phyloP scores from a whole-genome alignment of 2,113 vertebrate genomes.

The Albula goreensis region DNA sequence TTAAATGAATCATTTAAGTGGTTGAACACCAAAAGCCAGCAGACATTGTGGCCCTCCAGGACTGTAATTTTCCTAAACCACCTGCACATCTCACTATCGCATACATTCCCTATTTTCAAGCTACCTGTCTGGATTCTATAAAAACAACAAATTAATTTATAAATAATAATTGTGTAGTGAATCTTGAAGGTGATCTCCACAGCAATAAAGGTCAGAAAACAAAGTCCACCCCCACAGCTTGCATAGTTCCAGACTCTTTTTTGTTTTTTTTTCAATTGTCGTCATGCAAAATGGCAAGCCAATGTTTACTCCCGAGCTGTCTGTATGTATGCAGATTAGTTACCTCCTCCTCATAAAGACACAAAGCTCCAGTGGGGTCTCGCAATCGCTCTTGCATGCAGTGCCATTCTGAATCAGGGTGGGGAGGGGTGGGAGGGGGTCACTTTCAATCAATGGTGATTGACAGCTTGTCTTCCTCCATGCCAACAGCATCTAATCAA shows the following conservation, averaged over 20 bases:
- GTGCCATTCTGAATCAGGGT: neutral
- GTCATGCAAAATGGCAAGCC: neutral
- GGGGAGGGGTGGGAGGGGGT: neutral
- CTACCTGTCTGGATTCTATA: too few relatives aligned
- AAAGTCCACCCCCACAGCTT: neutral
- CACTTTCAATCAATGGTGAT: neutral
- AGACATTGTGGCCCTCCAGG: too few relatives aligned
- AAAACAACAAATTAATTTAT: too few relatives aligned
- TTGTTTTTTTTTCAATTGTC: neutral
- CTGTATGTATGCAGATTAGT: slow-evolving; percentile 1
- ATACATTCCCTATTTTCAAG: too few relatives aligned
- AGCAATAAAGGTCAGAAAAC: neutral
- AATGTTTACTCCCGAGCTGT: neutral
- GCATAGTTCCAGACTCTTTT: neutral
- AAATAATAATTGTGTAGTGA: neutral
- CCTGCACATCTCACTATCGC: neutral
- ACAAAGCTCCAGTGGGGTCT: neutral
- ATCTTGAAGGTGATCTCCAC: neutral
- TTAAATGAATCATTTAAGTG: too few relatives aligned
- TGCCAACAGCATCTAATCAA: slow-evolving; percentile 18
- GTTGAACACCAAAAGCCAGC: too few relatives aligned
- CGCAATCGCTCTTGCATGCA: neutral
- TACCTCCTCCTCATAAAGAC: neutral
- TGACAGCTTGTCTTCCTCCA: slow-evolving; percentile 18
- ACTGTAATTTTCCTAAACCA: neutral